phyloP scores from a whole-genome alignment of 2,113 vertebrate species.

The Prunella fulvescens region DNA sequence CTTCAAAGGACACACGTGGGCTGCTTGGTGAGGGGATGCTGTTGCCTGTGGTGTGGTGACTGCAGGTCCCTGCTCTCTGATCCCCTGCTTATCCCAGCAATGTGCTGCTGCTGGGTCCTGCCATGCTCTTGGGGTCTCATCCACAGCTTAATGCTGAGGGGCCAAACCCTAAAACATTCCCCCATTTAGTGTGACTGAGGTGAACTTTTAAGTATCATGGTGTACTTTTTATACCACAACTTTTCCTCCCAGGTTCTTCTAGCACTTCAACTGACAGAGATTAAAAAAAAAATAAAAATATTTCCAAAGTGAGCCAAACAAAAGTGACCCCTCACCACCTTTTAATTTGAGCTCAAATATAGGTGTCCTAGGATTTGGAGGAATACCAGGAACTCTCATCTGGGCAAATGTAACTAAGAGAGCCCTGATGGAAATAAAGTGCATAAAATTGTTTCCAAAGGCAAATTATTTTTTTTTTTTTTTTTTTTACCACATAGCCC shows the following conservation, averaged over 20 bases:
- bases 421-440: neutral
- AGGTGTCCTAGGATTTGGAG: neutral
- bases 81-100: neutral
- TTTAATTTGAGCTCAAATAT: neutral
- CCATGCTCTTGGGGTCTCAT: neutral
- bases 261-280: neutral
- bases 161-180: neutral
- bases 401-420: neutral
- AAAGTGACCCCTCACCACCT: neutral
- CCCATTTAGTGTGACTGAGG: neutral
- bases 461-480: neutral
- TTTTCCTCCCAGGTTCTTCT: neutral
- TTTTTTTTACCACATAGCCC: neutral
- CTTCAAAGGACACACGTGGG: neutral
- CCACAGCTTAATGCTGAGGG: neutral
- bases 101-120: neutral
- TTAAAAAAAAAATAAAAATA: too few species aligned
- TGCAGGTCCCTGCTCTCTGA: fast-evolving
- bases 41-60: neutral
- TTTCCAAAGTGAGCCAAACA: neutral
- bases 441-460: neutral
- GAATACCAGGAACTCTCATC: neutral
- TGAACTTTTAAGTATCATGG: neutral
- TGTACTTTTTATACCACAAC: fast-evolving
- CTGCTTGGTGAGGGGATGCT: neutral